Evolutionary conservation across 2,113 vertebrate species (phyloP).

Genomic region (Pycnonotus jocosus): DNA sequence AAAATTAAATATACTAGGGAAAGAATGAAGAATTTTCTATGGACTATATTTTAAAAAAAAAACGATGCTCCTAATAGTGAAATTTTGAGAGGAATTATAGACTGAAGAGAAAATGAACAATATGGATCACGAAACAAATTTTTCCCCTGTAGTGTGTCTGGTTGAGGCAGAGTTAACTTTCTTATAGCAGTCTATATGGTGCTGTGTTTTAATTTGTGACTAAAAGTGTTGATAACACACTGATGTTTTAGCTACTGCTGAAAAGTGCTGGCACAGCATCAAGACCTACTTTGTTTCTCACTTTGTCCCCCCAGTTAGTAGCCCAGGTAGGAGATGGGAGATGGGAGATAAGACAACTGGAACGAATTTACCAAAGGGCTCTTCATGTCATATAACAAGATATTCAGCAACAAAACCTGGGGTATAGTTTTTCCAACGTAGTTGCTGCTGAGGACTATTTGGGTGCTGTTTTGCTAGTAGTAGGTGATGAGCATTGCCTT

Average conservation of each 20-base stretch:
- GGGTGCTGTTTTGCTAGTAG: neutral
- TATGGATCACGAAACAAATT: accelerated
- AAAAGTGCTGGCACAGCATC: neutral
- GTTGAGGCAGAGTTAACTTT: neutral
- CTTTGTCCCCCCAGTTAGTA: neutral
- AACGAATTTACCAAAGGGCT: neutral
- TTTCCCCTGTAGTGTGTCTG: neutral
- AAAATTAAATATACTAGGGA: neutral
- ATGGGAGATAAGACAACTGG: neutral
- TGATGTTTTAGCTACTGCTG: neutral
- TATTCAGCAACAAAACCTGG: neutral
- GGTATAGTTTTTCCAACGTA: neutral
- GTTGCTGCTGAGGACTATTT: neutral
- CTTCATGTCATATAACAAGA: neutral
- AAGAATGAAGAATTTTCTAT: neutral
- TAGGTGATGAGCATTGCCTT: accelerated
- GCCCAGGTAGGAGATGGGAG: neutral
- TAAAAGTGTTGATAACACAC: neutral
- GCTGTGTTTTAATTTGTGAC: neutral
- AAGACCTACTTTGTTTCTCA: neutral
- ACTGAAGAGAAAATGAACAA: neutral
- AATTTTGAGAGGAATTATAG: neutral
- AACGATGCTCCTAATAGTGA: neutral
- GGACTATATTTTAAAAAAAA: neutral
- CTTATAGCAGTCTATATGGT: neutral